Evolutionary conservation across 2,888 invertebrate genomes (phyloP).

Genomic region (Leucophora obtusa): DNA sequence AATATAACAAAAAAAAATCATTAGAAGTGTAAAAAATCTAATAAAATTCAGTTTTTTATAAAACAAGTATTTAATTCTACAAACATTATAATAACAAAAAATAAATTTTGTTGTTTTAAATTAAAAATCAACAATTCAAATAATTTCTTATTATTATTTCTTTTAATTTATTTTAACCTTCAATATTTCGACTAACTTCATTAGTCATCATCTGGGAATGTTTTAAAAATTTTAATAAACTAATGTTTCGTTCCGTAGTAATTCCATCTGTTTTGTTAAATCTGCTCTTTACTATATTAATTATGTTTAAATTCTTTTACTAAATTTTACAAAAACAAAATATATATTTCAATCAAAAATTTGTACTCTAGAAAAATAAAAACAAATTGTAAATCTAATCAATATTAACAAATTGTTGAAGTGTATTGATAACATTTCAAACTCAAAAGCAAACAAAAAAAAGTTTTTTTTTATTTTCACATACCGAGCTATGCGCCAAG

Average conservation of each 20-base stretch:
- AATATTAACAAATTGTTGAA: constrained; percentile 48
- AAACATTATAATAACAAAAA: too few relatives aligned
- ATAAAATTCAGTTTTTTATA: neutral
- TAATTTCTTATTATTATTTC: too few relatives aligned
- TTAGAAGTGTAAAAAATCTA: neutral
- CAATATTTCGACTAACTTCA: too few relatives aligned
- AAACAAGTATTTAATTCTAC: too few relatives aligned
- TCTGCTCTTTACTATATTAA: too few relatives aligned
- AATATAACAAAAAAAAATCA: neutral
- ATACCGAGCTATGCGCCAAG: constrained; percentile 49
- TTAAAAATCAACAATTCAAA: too few relatives aligned
- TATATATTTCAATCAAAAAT: neutral
- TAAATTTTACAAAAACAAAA: neutral
- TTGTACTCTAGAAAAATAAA: neutral
- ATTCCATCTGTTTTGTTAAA: too few relatives aligned
- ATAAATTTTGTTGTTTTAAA: too few relatives aligned
- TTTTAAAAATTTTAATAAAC: too few relatives aligned
- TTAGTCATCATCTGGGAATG: too few relatives aligned
- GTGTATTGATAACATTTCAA: constrained; percentile 44
- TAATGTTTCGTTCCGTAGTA: too few relatives aligned
- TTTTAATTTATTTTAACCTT: too few relatives aligned
- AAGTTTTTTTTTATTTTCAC: constrained; percentile 12
- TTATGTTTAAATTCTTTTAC: neutral
- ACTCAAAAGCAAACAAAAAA: neutral
- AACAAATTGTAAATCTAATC: constrained; percentile 42